Evolutionary conservation across 2,888 invertebrate genomes (phyloP).

Genomic region (Epicampocera succincta): DNA sequence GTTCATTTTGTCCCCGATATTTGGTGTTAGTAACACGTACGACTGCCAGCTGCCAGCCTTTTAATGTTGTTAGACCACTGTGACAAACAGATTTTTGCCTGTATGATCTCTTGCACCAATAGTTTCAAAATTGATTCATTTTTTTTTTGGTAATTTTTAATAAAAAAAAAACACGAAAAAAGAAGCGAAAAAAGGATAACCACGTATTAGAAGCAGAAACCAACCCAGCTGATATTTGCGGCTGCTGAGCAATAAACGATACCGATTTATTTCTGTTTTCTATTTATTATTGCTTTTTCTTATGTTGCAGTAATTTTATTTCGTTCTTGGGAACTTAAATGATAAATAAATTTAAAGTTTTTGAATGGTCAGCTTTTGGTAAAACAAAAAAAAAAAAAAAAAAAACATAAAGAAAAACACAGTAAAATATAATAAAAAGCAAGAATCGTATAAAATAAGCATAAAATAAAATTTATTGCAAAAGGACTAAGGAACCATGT

Average conservation of each 20-base stretch:
- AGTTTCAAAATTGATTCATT: conserved; percentile 10
- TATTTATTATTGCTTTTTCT: not conserved
- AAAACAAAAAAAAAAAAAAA: conserved; percentile 12
- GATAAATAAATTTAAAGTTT: conserved; percentile 71
- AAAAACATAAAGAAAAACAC: too few species aligned
- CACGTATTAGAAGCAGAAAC: conserved; percentile 51
- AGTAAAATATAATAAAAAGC: conserved; percentile 34
- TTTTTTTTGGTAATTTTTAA: not conserved
- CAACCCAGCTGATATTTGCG: conserved; percentile 68
- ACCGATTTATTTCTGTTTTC: conserved; percentile 66
- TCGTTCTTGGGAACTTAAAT: conserved; percentile 70
- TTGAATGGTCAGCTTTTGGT: conserved; percentile 66
- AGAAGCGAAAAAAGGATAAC: conserved; percentile 65
- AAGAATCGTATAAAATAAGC: conserved; percentile 70
- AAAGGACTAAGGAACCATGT: conserved; percentile 63
- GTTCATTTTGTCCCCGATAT: too few species aligned
- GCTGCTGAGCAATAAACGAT: conserved; percentile 67
- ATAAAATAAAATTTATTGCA: conserved; percentile 72
- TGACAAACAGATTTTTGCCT: not conserved
- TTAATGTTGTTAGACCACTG: too few species aligned
- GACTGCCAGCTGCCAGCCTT: too few species aligned
- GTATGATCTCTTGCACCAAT: conserved; percentile 33
- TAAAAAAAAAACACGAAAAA: conserved; percentile 22
- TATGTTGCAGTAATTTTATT: conserved; percentile 44
- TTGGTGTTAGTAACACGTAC: too few species aligned